Base-by-base conservation (phyloP, 2,797 vertebrate species). In the Acipenser transmontanus region DNA sequence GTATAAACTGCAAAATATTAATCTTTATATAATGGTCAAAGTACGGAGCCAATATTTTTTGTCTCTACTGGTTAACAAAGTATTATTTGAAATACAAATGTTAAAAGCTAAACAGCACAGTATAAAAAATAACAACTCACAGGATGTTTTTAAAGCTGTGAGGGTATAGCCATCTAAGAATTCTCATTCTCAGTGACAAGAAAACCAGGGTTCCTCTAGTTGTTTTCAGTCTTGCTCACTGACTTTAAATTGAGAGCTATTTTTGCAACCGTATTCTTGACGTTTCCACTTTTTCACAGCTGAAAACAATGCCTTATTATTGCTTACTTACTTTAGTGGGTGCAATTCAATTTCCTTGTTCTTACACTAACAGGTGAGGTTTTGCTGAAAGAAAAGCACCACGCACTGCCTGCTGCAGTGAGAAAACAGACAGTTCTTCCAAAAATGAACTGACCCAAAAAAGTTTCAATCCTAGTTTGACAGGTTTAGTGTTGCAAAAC, bases 291-390 rank as follows among this genome's bases (percentile, higher is more conserved):
- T 50, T 50, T 62, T 66, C 51, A 61, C 56, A 54, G 47, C 48
- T 61, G 63, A 47, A 59, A 65, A 63, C 62, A 69, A 61, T 11
- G 48, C 50, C 63, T 66, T 54, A 57, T 71, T 65, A 67, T 73
- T 68, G 72, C 68, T 69, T 69, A 68, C 59, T 62, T 72, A 63
- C 70, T 71, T 76, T 68, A 73, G 64, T 67, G 70, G 69, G 70
- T 69, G 50, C n/a, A 50, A 69, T 71, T 68, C 66, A 69, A 73
- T 72, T 69, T 73, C 63, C 60, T 62, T 51, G 66, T 47, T 59
- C 64, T 64, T 66, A 73, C 70, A 70, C 63, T 61, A 59, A 50
- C 56, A 64, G 63, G 49, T 69, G 62, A 69, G 68, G 49, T 64
- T 50, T n/a, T 17, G 12, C 17, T 60, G 14, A 47, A 47, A 59